Base-by-base conservation (phyloP, 30 jellyfish, hydroid and myxozoan species). In the Hydractinia symbiolongicarpus region DNA sequence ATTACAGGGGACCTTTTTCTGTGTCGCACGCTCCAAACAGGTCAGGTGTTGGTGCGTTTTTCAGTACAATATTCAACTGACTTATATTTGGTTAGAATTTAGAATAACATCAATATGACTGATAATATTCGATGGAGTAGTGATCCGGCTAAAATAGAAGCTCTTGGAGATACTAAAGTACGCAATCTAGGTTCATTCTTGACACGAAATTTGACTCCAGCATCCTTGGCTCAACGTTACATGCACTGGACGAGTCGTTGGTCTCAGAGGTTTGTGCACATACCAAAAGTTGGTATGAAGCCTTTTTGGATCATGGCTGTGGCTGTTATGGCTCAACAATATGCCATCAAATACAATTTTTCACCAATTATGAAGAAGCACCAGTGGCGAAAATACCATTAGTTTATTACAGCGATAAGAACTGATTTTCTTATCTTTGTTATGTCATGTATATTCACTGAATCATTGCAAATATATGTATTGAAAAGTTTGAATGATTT, bases 241-340 rank as follows among this genome's bases (percentile, higher is more conserved):
- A 5, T 16, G 49, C 85, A 54, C 77, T 77, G 85, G 85, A 61
- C 79, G 16, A 16, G 54, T 54, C 75, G 85, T 9, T 77, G 85
- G 85, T 30, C 52, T 55, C 52, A 77, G 30, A 61, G 79, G 7
- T 77, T 77, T 30, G 75, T 77, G 50, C 54, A 51, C 56, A 10
- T 77, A 5, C 85, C 85, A 5, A 77, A 77, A 77, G 85, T 77
- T 51, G 85, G 85, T 30, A 77, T 77, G 85, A 61, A 66, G 21
- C 81, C 85, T 52, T 77, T 77, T 56, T 77, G 85, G 85, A 77
- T 77, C 10, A 52, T 77, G 76, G 85, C 85, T 54, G 17, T 77
- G 55, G 75, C 76, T 17, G 76, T 55, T 14, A 77, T 53, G 81
- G 81, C 77, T 9, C 85, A 77, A 8, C 85, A 77, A 50, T 77